Conservation (phyloP, 2,888 invertebrate genomes). For the Gymnosoma rotundatum region DNA sequence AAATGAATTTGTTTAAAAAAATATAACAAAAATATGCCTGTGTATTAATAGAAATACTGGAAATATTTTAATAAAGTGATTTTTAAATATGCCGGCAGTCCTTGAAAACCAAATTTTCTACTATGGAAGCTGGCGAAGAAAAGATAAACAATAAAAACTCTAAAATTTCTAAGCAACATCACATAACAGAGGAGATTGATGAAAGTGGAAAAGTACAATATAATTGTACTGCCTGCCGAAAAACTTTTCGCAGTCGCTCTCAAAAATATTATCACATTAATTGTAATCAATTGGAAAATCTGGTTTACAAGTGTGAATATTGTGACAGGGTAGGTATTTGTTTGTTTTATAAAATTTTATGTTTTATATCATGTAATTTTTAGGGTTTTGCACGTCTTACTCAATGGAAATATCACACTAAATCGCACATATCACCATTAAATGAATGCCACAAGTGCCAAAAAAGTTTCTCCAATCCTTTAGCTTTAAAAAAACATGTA, state of each 20-base stretch:
- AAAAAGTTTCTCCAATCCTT: slow-evolving; percentile 87
- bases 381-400: slow-evolving; percentile 87
- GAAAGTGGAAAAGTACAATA: slow-evolving; percentile 78
- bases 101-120: too few relatives aligned
- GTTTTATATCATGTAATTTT: background rate
- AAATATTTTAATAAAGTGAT: background rate
- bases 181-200: slow-evolving; percentile 49
- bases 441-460: slow-evolving; percentile 83
- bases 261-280: slow-evolving; percentile 86
- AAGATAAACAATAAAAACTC: slow-evolving; percentile 17
- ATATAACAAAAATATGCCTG: too few relatives aligned
- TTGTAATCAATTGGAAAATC: slow-evolving; percentile 83
- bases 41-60: too few relatives aligned
- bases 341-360: background rate
- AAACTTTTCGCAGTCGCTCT: slow-evolving; percentile 87
- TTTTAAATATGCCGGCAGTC: slow-evolving; percentile 12
- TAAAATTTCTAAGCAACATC: slow-evolving; percentile 49
- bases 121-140: slow-evolving; percentile 23
- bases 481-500: slow-evolving; percentile 88
- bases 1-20: too few relatives aligned
- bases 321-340: slow-evolving; percentile 77
- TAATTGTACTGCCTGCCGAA: slow-evolving; percentile 86
- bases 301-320: slow-evolving; percentile 83
- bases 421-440: slow-evolving; percentile 83
- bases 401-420: slow-evolving; percentile 88